These are phyloP conservation scores for Platycheirus rosarum DNA, from an alignment of 2,888 invertebrate species.

Conservation along the genomic window DNA sequence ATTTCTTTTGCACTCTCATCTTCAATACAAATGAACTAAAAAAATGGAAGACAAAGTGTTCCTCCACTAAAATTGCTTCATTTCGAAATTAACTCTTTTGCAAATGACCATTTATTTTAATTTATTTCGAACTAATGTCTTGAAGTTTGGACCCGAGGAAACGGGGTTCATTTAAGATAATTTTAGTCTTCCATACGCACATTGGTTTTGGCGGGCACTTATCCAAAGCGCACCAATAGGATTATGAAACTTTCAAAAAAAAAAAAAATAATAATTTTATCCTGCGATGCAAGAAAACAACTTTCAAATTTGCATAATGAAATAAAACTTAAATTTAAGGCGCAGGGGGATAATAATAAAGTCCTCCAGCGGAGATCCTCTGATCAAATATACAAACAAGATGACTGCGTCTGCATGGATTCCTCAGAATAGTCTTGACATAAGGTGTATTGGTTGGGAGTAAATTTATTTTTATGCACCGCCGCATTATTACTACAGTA, in stretches of 20 bases:
- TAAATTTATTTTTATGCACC: slow-evolving; percentile 53
- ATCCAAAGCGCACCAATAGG: slow-evolving; percentile 36
- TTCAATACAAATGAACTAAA: slow-evolving; percentile 2
- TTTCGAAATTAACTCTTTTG: slow-evolving; percentile 52
- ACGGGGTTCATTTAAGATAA: neutral
- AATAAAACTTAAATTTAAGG: slow-evolving; percentile 59
- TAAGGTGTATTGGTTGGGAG: slow-evolving; percentile 19
- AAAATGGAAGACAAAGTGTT: slow-evolving; percentile 8
- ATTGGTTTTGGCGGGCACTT: neutral
- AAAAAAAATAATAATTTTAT: no score
- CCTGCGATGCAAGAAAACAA: slow-evolving; percentile 6
- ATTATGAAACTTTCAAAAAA: slow-evolving; percentile 43
- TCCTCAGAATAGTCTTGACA: neutral
- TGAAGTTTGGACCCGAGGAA: slow-evolving; percentile 6
- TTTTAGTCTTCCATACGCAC: neutral
- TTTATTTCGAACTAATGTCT: slow-evolving; percentile 46
- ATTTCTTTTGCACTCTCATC: slow-evolving; percentile 13
- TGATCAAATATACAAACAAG: neutral
- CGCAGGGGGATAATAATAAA: slow-evolving; percentile 24
- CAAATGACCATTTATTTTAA: slow-evolving; percentile 62
- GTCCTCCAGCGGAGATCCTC: slow-evolving; percentile 16
- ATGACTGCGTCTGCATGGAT: slow-evolving; percentile 7
- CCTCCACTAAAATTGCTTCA: slow-evolving; percentile 40
- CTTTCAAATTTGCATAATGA: slow-evolving; percentile 61
- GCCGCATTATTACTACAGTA: slow-evolving; percentile 40